Conservation (phyloP, 2,113 vertebrate species). For the Sinocyclocheilus grahami region DNA sequence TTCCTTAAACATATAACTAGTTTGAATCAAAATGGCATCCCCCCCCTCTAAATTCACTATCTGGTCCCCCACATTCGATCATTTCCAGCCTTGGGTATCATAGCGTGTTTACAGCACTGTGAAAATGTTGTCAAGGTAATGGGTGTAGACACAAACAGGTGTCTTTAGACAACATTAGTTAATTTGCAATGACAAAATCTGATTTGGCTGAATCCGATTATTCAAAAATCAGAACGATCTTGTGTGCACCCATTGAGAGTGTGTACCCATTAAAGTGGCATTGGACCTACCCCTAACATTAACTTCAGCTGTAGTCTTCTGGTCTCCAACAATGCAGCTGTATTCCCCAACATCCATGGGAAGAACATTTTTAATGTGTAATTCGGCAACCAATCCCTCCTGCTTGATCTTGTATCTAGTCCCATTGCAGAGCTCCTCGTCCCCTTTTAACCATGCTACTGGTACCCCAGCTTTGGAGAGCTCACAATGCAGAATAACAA, state of each 20-base stretch:
- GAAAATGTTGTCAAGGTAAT: not conserved
- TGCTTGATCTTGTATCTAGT: slow-evolving; percentile 76
- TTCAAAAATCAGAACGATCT: not conserved
- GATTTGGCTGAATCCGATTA: not conserved
- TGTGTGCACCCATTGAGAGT: not conserved
- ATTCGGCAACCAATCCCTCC: slow-evolving; percentile 75
- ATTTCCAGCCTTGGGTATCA: no score
- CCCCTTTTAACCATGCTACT: slow-evolving; percentile 82
- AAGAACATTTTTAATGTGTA: slow-evolving; percentile 76
- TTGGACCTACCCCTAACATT: slow-evolving; percentile 81
- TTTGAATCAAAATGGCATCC: no score
- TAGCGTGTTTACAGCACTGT: not conserved
- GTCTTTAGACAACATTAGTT: not conserved
- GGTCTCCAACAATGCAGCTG: slow-evolving; percentile 82
- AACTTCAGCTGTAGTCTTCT: slow-evolving; percentile 79
- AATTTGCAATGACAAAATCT: not conserved
- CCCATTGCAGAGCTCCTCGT: slow-evolving; percentile 72
- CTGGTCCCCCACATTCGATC: no score
- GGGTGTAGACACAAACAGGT: not conserved
- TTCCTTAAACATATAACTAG: no score
- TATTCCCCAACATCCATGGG: slow-evolving; percentile 83
- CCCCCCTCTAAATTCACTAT: no score
- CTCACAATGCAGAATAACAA: slow-evolving; percentile 74
- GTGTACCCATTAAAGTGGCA: not conserved
- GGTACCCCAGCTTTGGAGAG: slow-evolving; percentile 77